Conservation (phyloP, 2,113 vertebrate genomes). For the Prinia subflava region DNA sequence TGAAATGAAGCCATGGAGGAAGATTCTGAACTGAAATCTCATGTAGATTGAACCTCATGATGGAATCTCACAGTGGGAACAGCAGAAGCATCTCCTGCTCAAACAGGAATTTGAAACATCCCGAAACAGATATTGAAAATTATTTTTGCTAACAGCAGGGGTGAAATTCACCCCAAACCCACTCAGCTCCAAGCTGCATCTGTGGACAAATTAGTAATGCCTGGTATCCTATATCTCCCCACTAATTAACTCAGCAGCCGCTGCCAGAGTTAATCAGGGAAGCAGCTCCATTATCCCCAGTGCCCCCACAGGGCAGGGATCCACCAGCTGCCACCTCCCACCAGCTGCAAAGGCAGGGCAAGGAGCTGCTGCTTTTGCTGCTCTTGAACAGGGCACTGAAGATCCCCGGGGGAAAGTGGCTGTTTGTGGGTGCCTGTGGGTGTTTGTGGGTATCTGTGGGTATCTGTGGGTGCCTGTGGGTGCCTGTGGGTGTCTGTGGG, state of each 20-base stretch:
- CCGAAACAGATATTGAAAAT: not conserved
- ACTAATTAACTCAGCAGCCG: constrained; percentile 66
- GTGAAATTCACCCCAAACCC: not conserved
- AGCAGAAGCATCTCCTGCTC: not conserved
- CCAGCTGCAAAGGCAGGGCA: not conserved
- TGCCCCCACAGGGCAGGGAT: not conserved
- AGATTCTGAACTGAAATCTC: not conserved
- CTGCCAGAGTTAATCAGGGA: constrained; percentile 48
- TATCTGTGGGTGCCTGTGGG: not conserved
- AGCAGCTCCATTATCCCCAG: not conserved
- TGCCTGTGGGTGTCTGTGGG: not conserved
- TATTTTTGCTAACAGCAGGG: not conserved
- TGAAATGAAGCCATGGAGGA: not conserved
- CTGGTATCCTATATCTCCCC: not conserved
- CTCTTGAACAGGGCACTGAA: not conserved
- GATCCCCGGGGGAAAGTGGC: not conserved
- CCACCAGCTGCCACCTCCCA: constrained; percentile 8
- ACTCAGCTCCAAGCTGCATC: not conserved
- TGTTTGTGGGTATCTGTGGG: too few relatives aligned
- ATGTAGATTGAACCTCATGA: rapidly evolving
- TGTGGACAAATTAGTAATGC: not conserved
- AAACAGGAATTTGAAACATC: not conserved
- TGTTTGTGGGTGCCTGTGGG: not conserved
- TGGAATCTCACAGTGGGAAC: not conserved
- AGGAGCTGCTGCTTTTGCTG: not conserved